Evolutionary conservation across 92 coral and sea anemone species (phyloP), one percentile per base, ranked within the genome.

Genomic region (Hydrozoanthus gracilis): DNA sequence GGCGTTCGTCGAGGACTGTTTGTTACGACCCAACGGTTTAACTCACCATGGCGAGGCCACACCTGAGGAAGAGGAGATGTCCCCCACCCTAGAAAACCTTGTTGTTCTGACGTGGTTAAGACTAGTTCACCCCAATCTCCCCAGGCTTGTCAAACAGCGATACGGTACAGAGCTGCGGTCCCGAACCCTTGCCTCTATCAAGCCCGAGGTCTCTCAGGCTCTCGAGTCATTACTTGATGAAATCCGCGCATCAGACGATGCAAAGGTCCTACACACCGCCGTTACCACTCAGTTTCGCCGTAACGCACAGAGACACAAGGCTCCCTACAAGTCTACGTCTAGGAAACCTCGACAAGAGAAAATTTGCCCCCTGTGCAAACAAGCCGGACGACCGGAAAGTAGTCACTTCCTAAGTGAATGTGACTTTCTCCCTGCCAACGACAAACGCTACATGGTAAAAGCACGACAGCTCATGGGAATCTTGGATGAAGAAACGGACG

Each of bases 121-220:
- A 79, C 87, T 91, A 27, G 61, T 91, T 14, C 92, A 85, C 87
- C 92, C 87, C 45, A 60, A 77, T 16, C 86, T 91, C 64, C 94
- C 94, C 56, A 69, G 78, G 16, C 87, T 89, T 11, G 94, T 91
- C 67, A 90, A 87, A 56, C 95, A 92, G 74, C 71, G 91, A 71
- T 92, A 92, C 75, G 91, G 95, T 3, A 92, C 93, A 7, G 95
- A 92, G 86, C 83, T 92, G 47, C 27, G 88, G 52, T 92, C 95
- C 44, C 86, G 88, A 66, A 92, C 85, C 35, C 88, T 92, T 6
- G 93, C 93, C 65, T 88, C 89, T 8, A 89, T 91, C 78, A 83
- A 83, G 58, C 89, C 92, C 49, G 88, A 89, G 77, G 82, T 89
- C 46, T 89, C 94, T 9, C 94, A 91, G 74, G 94, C 94, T n/a